phyloP scores from a whole-genome alignment of 1,140 invertebrate species.

The Frieseomelitta varia region DNA sequence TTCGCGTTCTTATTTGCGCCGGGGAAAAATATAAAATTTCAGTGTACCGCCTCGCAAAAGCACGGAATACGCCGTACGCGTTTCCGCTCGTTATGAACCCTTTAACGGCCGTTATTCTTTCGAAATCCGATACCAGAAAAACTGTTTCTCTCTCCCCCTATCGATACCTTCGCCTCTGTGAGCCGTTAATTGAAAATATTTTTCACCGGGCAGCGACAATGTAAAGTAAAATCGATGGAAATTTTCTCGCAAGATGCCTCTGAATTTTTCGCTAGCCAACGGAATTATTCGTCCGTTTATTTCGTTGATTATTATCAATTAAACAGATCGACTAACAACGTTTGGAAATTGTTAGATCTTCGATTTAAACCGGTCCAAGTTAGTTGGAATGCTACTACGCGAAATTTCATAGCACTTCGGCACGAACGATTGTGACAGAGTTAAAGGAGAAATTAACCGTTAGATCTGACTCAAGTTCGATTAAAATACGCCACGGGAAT shows the following conservation, averaged over 20 bases:
- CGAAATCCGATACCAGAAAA: slow-evolving; percentile 55
- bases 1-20: slow-evolving; percentile 59
- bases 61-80: slow-evolving; percentile 52
- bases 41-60: slow-evolving; percentile 57
- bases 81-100: slow-evolving; percentile 54
- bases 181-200: slow-evolving; percentile 54
- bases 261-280: neutral
- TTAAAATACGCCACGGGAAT: neutral
- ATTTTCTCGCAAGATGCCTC: slow-evolving; percentile 12
- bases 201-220: slow-evolving; percentile 32
- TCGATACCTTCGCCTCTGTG: slow-evolving; percentile 35
- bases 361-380: no score
- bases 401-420: neutral
- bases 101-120: slow-evolving; percentile 63
- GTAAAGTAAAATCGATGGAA: slow-evolving; percentile 30
- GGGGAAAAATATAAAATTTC: slow-evolving; percentile 63
- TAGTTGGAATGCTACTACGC: neutral
- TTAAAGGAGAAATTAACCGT: neutral
- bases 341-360: neutral
- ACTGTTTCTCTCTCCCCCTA: slow-evolving; percentile 27
- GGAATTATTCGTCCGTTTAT: neutral
- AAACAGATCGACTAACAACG: neutral
- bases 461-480: neutral
- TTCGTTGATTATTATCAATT: neutral
- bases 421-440: neutral